Base-by-base conservation (phyloP, 2,113 vertebrate genomes). In the Cyrtonyx montezumae region DNA sequence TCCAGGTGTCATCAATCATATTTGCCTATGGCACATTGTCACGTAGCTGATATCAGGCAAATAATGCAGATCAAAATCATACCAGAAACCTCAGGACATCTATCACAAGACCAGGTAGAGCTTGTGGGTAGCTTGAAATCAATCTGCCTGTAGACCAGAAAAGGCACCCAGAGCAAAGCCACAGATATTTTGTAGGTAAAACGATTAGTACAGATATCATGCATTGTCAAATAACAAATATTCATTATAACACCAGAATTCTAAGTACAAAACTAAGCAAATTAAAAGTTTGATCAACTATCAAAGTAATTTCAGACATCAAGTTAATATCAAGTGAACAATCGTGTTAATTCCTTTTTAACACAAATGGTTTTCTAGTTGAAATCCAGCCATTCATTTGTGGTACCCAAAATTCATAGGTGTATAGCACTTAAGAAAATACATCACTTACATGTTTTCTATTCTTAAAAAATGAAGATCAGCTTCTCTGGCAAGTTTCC, bases 381-480 rank as follows among this genome's bases (percentile, higher is more conserved):
- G 62, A 91, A 93, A 87, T 45, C 21, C 21, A 58, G 3, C 23
- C 26, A 28, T 73, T 81, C 43, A 81, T 25, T 90, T 84, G 58
- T 73, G 49, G 69, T 45, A 66, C 4, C 9, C 58, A 62, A 69
- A 76, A 73, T 89, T 69, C 59, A 82, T 34, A 49, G n/a, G 5
- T 65, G 13, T 22, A 18, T 84, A 34, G 2, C 5, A 62, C 34
- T 82, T 79, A 79, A 63, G 70, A 91, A 84, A 91, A 14, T 8
- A 40, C 74, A 79, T 16, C 43, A 81, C 36, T 53, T 88, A 76
- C 71, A 21, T 5, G 0, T 84, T 87, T 58, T 37, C 79, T 91
- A 69, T 91, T 91, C 45, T 91, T 91, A 90, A 85, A 59, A 95
- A 91, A 94, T 67, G 36, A 89, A 85, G 28, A 95, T 69, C 70